These are phyloP conservation scores for Empidonax traillii DNA, from an alignment of 2,113 vertebrate genomes.

Conservation along the genomic window DNA sequence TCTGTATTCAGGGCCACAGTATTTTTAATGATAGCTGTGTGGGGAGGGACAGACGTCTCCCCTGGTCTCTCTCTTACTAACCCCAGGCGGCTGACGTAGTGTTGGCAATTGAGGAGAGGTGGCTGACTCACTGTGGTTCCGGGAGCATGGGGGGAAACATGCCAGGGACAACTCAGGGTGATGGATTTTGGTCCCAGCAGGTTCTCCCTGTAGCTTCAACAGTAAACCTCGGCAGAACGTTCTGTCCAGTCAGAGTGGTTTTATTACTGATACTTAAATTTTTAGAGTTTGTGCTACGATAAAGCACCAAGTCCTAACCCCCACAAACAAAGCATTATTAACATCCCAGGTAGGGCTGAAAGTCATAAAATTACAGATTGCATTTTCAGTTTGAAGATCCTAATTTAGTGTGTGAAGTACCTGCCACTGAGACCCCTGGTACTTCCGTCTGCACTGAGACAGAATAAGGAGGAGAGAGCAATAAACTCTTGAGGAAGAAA, in stretches of 20 bases:
- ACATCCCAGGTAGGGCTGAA: not conserved
- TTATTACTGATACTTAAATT: not conserved
- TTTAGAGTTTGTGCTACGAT: not conserved
- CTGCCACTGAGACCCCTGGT: not conserved
- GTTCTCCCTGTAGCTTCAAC: not conserved
- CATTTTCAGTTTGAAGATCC: not conserved
- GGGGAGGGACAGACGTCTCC: not conserved
- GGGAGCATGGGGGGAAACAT: fast-evolving
- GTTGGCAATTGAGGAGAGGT: not conserved
- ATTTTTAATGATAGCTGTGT: not conserved
- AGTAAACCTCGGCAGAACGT: not conserved
- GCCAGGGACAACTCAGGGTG: not conserved
- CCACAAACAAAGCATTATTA: not conserved
- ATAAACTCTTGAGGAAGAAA: not conserved
- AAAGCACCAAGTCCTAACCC: not conserved
- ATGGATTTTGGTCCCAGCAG: not conserved
- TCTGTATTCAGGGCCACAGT: not conserved
- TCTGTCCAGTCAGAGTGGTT: not conserved
- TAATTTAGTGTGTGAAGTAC: not conserved
- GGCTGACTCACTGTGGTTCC: not conserved
- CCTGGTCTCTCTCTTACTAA: not conserved
- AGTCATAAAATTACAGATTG: not conserved
- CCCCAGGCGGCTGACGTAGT: not conserved
- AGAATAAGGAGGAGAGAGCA: not conserved
- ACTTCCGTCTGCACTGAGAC: not conserved